A percentile compares a stretch with the other conserved stretches of the same genome.
These are phyloP conservation scores for Latrodectus hesperus DNA, from an alignment of 2,888 invertebrate genomes.

Conservation along the genomic window DNA sequence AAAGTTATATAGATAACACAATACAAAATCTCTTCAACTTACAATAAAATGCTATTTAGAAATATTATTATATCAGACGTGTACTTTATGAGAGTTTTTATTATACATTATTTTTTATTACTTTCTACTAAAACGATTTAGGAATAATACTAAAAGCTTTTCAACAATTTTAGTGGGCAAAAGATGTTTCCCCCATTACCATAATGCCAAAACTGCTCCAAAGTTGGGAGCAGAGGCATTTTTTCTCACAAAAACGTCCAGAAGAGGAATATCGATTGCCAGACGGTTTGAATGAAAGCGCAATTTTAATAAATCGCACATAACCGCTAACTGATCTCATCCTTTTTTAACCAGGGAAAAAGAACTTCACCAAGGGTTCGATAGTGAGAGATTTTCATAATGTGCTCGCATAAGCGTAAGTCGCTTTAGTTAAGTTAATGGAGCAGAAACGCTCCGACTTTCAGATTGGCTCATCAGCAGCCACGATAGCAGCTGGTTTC, in stretches of 20 bases:
- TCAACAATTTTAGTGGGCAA: too few species aligned
- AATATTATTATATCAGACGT: too few species aligned
- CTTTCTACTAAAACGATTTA: too few species aligned
- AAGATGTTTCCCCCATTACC: too few species aligned
- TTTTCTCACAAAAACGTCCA: background rate
- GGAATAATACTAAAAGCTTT: too few species aligned
- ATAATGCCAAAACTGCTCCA: too few species aligned
- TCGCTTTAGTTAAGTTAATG: slow-evolving; percentile 53
- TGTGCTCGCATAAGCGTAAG: slow-evolving; percentile 26
- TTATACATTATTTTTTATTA: too few species aligned
- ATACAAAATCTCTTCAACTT: too few species aligned
- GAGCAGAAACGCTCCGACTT: slow-evolving; percentile 47
- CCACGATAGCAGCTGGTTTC: slow-evolving; percentile 47
- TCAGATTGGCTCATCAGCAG: slow-evolving; percentile 56
- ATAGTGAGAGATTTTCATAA: slow-evolving; percentile 8
- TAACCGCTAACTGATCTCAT: background rate
- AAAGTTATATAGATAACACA: too few species aligned
- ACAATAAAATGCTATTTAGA: too few species aligned
- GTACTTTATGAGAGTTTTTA: too few species aligned
- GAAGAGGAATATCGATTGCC: background rate
- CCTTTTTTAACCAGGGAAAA: background rate
- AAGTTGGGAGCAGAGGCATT: too few species aligned
- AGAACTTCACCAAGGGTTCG: background rate
- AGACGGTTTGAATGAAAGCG: background rate
- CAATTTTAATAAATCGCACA: background rate